phyloP scores from a whole-genome alignment of 2,888 invertebrate species.

The Drosophila formosana region DNA sequence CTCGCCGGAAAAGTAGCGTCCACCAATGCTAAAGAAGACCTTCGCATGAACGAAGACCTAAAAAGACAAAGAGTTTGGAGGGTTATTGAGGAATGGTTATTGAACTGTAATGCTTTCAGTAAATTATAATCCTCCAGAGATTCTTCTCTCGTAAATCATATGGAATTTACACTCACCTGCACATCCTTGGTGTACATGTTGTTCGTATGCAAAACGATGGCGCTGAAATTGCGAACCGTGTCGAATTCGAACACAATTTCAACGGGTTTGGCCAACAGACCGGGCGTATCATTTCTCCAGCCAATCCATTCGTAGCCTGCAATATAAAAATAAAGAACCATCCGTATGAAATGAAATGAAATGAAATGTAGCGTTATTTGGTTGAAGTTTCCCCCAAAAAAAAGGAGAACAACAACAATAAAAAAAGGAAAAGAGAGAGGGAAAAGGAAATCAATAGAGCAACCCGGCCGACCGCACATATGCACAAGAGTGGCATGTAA shows the following conservation, averaged over 20 bases:
- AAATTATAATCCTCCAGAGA: constrained; percentile 2
- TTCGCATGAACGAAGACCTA: constrained; percentile 92
- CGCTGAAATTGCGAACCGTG: constrained; percentile 90
- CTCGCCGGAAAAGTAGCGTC: constrained; percentile 89
- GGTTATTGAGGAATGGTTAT: background rate
- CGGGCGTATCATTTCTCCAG: constrained; percentile 90
- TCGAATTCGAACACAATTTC: constrained; percentile 93
- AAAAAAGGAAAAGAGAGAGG: constrained; percentile 5
- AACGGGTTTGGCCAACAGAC: constrained; percentile 88
- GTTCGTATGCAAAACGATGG: constrained; percentile 90
- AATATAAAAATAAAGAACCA: constrained; percentile 7
- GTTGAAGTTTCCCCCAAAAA: constrained; percentile 14
- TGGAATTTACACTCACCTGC: constrained; percentile 86
- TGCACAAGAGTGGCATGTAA: constrained; percentile 59
- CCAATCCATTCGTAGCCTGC: constrained; percentile 94
- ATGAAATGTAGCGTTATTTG: constrained; percentile 44
- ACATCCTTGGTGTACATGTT: constrained; percentile 92
- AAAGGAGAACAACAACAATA: background rate
- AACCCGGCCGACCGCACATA: constrained; percentile 42
- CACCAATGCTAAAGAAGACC: constrained; percentile 91
- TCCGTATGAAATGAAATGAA: constrained; percentile 42
- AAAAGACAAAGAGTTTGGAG: background rate
- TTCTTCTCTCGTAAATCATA: constrained; percentile 26
- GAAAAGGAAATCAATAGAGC: constrained; percentile 47
- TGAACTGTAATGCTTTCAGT: background rate